Evolutionary conservation across 2,888 invertebrate genomes (phyloP).

Genomic region (Chloroclysta siterata): DNA sequence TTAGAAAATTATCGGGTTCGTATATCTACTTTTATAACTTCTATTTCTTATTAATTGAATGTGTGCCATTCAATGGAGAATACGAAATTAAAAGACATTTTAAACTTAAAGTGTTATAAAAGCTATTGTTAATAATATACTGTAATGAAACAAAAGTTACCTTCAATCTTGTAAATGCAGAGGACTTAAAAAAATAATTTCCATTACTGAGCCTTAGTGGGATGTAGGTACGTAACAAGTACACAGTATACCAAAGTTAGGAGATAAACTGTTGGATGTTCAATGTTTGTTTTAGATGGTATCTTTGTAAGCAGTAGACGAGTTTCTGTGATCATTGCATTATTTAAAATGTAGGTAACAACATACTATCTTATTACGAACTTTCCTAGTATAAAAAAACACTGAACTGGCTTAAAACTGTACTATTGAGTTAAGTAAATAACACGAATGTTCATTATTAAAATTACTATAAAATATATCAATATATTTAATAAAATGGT

Average conservation of each 20-base stretch:
- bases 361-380: no score
- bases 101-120: constrained; percentile 58
- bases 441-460: no score
- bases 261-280: constrained; percentile 73
- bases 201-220: constrained; percentile 62
- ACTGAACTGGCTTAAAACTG: no score
- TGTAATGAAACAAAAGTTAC: constrained; percentile 78
- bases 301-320: constrained; percentile 47
- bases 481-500: no score
- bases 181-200: constrained; percentile 46
- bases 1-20: constrained; percentile 62
- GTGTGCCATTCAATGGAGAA: constrained; percentile 64
- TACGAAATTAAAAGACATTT: constrained; percentile 61
- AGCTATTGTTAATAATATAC: constrained; percentile 59
- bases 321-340: constrained; percentile 33
- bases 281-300: constrained; percentile 55
- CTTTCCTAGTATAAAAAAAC: not conserved
- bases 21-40: constrained; percentile 72
- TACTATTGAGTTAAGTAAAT: no score
- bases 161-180: constrained; percentile 73
- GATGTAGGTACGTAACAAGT: constrained; percentile 66
- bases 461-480: no score
- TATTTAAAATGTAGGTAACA: not conserved
- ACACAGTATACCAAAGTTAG: constrained; percentile 85
- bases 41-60: constrained; percentile 62